Percentiles rank a stretch among this genome's conserved stretches.
Conservation (phyloP, 1,140 invertebrate genomes). For the Coptotermes formosanus region DNA sequence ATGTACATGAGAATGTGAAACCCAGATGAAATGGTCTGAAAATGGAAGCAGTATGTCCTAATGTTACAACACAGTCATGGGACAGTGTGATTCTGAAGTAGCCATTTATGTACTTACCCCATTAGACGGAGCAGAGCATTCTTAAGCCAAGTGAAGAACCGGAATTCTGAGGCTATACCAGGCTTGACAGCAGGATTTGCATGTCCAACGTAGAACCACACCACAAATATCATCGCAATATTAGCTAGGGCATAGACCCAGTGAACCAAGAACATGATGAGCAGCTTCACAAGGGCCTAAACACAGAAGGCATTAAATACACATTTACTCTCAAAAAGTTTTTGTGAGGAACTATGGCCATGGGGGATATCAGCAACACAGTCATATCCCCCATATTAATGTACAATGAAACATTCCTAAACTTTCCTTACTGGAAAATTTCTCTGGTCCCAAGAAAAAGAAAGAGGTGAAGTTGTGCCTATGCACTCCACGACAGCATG, state of each 20-base stretch:
- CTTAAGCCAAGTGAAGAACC: conserved; percentile 81
- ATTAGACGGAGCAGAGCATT: conserved; percentile 69
- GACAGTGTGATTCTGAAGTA: too few relatives aligned
- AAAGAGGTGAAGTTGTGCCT: too few relatives aligned
- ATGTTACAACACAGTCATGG: too few relatives aligned
- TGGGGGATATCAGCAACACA: too few relatives aligned
- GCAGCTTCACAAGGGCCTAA: conserved; percentile 78
- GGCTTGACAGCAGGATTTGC: conserved; percentile 93
- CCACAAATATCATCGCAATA: conserved; percentile 73
- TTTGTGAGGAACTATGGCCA: too few relatives aligned
- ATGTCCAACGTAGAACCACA: conserved; percentile 92
- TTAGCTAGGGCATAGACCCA: conserved; percentile 88
- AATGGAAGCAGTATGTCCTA: too few relatives aligned
- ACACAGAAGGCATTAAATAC: conserved; percentile 33
- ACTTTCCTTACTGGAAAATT: too few relatives aligned
- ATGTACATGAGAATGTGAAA: conserved; percentile 27
- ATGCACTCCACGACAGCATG: too few relatives aligned
- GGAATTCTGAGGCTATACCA: conserved; percentile 84
- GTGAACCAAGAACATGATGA: conserved; percentile 90
- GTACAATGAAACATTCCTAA: too few relatives aligned
- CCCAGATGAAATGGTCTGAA: neutral
- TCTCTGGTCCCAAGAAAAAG: too few relatives aligned
- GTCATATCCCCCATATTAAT: too few relatives aligned
- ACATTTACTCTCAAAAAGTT: too few relatives aligned
- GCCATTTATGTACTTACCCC: conserved; percentile 60